A percentile compares a stretch with the other conserved stretches of the same genome.
Evolutionary conservation across 2,797 vertebrate species (phyloP).

Genomic region (Paratrypauchen microcephalus): DNA sequence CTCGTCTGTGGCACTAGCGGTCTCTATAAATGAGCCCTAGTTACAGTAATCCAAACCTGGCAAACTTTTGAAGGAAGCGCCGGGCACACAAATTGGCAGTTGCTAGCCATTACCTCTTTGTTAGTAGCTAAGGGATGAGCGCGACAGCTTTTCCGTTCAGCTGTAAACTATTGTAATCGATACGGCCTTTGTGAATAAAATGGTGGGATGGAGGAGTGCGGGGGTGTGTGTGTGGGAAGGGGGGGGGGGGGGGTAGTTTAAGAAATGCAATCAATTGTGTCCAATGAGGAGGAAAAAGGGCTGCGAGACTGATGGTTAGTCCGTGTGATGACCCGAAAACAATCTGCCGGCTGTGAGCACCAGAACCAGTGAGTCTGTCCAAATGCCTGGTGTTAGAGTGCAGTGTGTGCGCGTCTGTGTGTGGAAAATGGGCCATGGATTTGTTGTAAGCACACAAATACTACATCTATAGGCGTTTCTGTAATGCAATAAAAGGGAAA

Average conservation of each 20-base stretch:
- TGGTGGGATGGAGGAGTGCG: not conserved
- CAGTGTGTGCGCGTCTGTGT: constrained; percentile 23
- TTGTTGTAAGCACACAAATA: constrained; percentile 31
- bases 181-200: constrained; percentile 62
- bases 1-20: constrained; percentile 1
- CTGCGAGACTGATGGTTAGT: constrained; percentile 56
- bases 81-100: constrained; percentile 66
- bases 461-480: constrained; percentile 6
- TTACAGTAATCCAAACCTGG: constrained; percentile 51
- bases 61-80: constrained; percentile 53
- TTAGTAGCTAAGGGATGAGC: constrained; percentile 60
- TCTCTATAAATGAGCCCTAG: constrained; percentile 40
- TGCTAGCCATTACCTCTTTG: constrained; percentile 72
- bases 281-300: constrained; percentile 49
- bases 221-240: not conserved
- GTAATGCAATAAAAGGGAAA: too few species aligned
- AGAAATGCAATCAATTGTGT: constrained; percentile 66
- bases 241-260: constrained; percentile 42
- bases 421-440: constrained; percentile 12
- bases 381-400: constrained; percentile 35
- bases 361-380: constrained; percentile 45
- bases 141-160: constrained; percentile 50
- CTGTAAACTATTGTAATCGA: constrained; percentile 67
- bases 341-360: constrained; percentile 50
- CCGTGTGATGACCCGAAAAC: constrained; percentile 66